Base-by-base conservation (phyloP, 2,113 vertebrate genomes). In the Indicator maculatus region DNA sequence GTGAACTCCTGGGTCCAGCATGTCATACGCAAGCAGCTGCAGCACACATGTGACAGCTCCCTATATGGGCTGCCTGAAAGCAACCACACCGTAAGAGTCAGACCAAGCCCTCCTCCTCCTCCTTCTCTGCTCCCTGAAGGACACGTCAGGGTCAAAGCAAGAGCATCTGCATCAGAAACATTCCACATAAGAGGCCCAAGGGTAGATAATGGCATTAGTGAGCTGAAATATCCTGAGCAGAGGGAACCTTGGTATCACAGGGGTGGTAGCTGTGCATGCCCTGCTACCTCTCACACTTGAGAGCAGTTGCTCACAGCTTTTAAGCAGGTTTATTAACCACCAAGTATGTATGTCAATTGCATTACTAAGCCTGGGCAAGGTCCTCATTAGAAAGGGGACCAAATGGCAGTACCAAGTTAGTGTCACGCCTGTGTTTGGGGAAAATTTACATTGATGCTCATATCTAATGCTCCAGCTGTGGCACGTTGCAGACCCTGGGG, bases 41-140 rank as follows among this genome's bases (percentile, higher is more conserved):
- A 0, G 61, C 79, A 77, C 82, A 47, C 11, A 5, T 59, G 83
- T 71, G 71, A 41, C 41, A 44, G 69, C 30, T 66, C 41, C 70
- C 82, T 58, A 3, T 0, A 44, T 0, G 0, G 52, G 39, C 41
- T 26, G 44, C 52, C 73, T 16, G 18, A 39, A 4, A 10, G 8
- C 30, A 4, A 30, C 18, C 61, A 1, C 4, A 0, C 38, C 0
- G 1, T 15, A 33, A 79, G 15, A 63, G 65, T 4, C 1, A 28
- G 23, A 33, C 4, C 55, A 64, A 59, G 50, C n/a, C 55, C 30
- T 56, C 53, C 36, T 82, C 44, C 47, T 70, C 36, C 26, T 47
- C 23, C 33, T 56, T 3, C 77, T 76, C 18, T 23, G 9, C 64
- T 76, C 33, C 28, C 44, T 2, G 0, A 50, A 83, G 85, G 45